Conservation (phyloP, 1,140 invertebrate genomes). For the Ostrea denselamellosa region DNA sequence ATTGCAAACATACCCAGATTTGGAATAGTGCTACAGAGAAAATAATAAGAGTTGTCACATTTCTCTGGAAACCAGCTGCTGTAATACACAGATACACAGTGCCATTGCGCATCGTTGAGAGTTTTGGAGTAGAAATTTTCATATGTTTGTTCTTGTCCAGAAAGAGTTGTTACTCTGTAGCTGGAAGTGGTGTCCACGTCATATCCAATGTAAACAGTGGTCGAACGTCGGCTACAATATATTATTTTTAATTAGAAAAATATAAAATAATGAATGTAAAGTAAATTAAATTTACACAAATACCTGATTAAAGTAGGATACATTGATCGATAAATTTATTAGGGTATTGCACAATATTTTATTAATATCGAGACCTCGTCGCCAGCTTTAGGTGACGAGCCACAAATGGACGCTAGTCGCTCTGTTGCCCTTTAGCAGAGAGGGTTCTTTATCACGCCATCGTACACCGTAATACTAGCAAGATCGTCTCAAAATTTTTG, state of each 20-base stretch:
- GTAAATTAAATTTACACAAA: no score
- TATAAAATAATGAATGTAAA: not conserved
- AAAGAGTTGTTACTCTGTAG: not conserved
- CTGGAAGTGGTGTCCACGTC: not conserved
- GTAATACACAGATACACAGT: not conserved
- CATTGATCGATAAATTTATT: no score
- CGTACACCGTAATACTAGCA: no score
- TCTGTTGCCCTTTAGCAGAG: no score
- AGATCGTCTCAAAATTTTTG: no score
- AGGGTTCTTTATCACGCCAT: no score
- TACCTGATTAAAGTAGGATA: no score
- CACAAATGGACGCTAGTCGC: no score
- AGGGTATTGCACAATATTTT: no score
- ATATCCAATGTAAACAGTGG: not conserved
- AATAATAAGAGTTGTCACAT: not conserved
- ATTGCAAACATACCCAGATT: conserved; percentile 2
- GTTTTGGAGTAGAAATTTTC: not conserved
- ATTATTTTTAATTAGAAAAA: not conserved
- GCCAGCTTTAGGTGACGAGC: no score
- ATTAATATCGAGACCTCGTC: no score
- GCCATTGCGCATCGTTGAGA: not conserved
- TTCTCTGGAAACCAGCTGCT: not conserved
- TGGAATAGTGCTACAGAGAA: not conserved
- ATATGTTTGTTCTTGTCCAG: not conserved
- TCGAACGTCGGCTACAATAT: not conserved